Percentiles rank a stretch among this genome's conserved stretches.
Conservation (phyloP, 1,140 invertebrate species). For the Druon quercuslanigerum region DNA sequence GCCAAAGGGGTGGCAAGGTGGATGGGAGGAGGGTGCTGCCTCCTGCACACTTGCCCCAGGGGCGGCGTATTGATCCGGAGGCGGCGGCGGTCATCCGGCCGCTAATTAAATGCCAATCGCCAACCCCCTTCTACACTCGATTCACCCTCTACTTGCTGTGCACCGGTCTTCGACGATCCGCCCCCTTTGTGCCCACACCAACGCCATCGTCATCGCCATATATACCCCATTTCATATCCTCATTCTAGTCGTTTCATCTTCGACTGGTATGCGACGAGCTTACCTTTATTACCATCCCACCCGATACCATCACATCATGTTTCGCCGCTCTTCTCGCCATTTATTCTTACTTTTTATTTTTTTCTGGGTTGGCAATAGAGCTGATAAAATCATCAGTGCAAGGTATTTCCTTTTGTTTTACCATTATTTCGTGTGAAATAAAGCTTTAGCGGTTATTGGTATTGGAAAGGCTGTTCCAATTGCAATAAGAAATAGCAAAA, state of each 20-base stretch:
- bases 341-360: neutral
- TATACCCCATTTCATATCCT: slow-evolving; percentile 37
- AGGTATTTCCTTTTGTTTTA: no score
- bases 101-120: slow-evolving; percentile 77
- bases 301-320: slow-evolving; percentile 12
- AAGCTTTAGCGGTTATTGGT: no score
- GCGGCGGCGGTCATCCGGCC: slow-evolving; percentile 71
- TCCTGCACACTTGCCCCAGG: slow-evolving; percentile 71
- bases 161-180: slow-evolving; percentile 54
- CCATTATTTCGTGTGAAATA: no score
- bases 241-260: slow-evolving; percentile 28
- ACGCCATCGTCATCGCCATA: slow-evolving; percentile 47
- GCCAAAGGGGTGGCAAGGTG: slow-evolving; percentile 40
- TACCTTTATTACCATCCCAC: slow-evolving; percentile 30
- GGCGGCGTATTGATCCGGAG: slow-evolving; percentile 57
- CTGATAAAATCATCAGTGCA: neutral
- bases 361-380: neutral
- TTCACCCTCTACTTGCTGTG: slow-evolving; percentile 52
- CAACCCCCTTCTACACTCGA: slow-evolving; percentile 60
- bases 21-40: slow-evolving; percentile 57
- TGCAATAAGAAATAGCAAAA: no score
- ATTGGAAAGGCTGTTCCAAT: no score
- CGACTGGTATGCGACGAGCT: slow-evolving; percentile 28
- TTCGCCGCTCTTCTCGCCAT: slow-evolving; percentile 4
- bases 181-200: slow-evolving; percentile 43